Evolutionary conservation across 2,888 invertebrate genomes (phyloP).

Genomic region (Ennomos erosarius): DNA sequence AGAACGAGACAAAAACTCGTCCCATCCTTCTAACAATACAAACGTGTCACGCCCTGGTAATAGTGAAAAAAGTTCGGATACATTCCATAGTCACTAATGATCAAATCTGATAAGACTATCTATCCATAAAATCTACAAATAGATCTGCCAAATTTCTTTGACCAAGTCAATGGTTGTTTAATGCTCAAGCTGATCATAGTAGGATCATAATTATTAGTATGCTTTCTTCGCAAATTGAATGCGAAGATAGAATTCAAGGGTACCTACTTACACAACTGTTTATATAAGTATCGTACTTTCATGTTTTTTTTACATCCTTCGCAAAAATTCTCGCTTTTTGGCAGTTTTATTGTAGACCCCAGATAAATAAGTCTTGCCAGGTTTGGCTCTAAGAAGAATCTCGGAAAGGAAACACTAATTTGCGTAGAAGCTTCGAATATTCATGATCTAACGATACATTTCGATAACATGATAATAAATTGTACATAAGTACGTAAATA

Average conservation of each 20-base stretch:
- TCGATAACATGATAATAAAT: slow-evolving; percentile 78
- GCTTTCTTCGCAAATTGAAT: no score
- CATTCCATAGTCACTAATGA: slow-evolving; percentile 62
- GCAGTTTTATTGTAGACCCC: slow-evolving; percentile 1
- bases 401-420: slow-evolving; percentile 64
- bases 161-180: no score
- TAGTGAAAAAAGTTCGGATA: slow-evolving; percentile 76
- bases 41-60: slow-evolving; percentile 65
- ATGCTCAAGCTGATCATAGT: no score
- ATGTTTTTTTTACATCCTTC: no score
- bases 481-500: slow-evolving; percentile 75
- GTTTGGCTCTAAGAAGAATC: slow-evolving; percentile 36
- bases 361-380: slow-evolving; percentile 20
- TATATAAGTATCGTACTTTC: no score
- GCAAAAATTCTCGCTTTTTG: not conserved
- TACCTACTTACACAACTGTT: no score
- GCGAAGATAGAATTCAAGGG: no score
- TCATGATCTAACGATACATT: slow-evolving; percentile 75
- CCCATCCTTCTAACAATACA: slow-evolving; percentile 62
- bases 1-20: slow-evolving; percentile 66
- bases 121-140: not conserved
- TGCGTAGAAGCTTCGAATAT: slow-evolving; percentile 69
- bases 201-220: no score
- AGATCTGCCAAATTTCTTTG: no score
- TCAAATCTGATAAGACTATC: slow-evolving; percentile 30